Evolutionary conservation across 1,140 invertebrate genomes (phyloP).

Genomic region (Pseudomyrmex pallidus): DNA sequence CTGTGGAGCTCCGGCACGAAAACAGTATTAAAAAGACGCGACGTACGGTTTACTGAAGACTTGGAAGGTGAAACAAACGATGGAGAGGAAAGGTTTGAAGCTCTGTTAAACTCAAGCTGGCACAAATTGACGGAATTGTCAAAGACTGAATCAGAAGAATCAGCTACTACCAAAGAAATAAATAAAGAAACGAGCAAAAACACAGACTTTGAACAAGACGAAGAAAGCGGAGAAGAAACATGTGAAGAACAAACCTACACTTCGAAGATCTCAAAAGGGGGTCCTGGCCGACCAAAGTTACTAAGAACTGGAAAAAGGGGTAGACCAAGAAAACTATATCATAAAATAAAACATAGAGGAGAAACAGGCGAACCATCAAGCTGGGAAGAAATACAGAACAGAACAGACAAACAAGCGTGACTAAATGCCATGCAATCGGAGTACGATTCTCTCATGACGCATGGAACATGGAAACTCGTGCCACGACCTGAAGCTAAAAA

Average conservation of each 20-base stretch:
- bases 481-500: conserved; percentile 19
- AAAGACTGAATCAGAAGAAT: background rate
- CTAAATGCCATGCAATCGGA: conserved; percentile 9
- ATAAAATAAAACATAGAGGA: background rate
- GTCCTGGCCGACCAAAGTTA: conserved; percentile 1
- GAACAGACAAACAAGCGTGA: conserved; percentile 6
- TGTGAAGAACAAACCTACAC: background rate
- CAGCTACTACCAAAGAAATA: background rate
- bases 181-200: background rate
- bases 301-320: conserved; percentile 24
- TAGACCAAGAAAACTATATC: conserved; percentile 30
- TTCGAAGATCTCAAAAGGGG: background rate
- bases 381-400: background rate
- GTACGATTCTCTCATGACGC: conserved; percentile 1
- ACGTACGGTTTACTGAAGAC: conserved; percentile 31
- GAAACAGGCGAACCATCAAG: background rate
- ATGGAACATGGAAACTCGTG: conserved; percentile 11
- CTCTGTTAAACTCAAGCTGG: background rate
- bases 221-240: background rate
- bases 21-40: background rate
- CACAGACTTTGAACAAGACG: background rate
- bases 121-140: background rate
- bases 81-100: background rate
- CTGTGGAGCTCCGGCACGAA: conserved; percentile 38
- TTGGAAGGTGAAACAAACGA: background rate